Evolutionary conservation across 2,797 vertebrate species (phyloP), one percentile per base, ranked within the genome.

Genomic region (Acipenser oxyrinchus): DNA sequence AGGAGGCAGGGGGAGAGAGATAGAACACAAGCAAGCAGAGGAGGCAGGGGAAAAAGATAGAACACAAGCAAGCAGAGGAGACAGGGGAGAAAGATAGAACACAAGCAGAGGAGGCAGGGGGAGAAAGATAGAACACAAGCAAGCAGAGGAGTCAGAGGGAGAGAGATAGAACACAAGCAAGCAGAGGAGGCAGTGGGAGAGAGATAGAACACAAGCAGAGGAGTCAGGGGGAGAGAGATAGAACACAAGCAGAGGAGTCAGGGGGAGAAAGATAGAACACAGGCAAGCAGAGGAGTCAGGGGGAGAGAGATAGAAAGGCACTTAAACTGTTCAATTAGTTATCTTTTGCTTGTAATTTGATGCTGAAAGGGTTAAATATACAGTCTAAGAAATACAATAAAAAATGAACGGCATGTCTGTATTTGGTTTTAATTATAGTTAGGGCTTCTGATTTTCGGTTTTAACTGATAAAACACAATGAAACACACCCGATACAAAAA

Each of bases 1-100:
- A 37, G 23, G 23, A 37, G 23, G 23, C 23, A 37, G 23, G 23
- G 23, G 23, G 23, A 37, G 23, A 37, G 2, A 37, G 23, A 37
- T 37, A 37, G 23, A 37, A 37, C 23, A 37, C 23, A 37, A 37
- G 23, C 23, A 37, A 37, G 23, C 23, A 37, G 23, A 37, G 23
- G 23, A 37, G 23, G 23, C 23, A 37, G 23, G 23, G 64, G 67
- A 51, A 55, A 52, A 48, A 60, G 59, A 63, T 15, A 55, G 15
- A 65, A 37, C 23, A 37, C 23, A 37, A 37, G 23, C 23, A 37
- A 23, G 23, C 23, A 23, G 23, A 23, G 3, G 23, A 18, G 23
- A 10, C 5, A 53, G 11, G 9, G 64, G 67, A 51, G 60, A 52
- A 48, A 60, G 59, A 63, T 15, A 55, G 15, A 65, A 37, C 23